A percentile compares a stretch with the other conserved stretches of the same genome.
phyloP scores from a whole-genome alignment of 2,888 invertebrate species.

The Idaea straminata region DNA sequence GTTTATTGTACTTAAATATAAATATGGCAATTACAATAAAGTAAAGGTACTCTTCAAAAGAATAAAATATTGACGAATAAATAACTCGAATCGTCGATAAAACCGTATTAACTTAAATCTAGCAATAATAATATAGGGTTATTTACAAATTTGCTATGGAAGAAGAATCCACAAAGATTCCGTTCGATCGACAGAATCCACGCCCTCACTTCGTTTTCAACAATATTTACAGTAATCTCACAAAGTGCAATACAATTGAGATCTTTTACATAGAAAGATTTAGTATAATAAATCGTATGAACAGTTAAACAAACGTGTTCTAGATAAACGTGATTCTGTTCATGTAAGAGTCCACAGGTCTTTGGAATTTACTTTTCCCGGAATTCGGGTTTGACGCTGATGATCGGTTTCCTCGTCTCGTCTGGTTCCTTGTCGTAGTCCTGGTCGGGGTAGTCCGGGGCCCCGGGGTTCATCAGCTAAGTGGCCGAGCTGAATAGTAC shows the following conservation, averaged over 20 bases:
- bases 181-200: slow-evolving; percentile 59
- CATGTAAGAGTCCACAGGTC: slow-evolving; percentile 33
- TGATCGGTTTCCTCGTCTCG: slow-evolving; percentile 73
- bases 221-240: slow-evolving; percentile 76
- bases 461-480: slow-evolving; percentile 76
- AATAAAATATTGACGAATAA: slow-evolving; percentile 75
- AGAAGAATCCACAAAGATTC: slow-evolving; percentile 62
- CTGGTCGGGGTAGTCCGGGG: slow-evolving; percentile 61
- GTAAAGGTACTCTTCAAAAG: slow-evolving; percentile 75
- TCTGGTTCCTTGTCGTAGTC: slow-evolving; percentile 61
- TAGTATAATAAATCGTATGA: slow-evolving; percentile 49
- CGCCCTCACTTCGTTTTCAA: slow-evolving; percentile 59
- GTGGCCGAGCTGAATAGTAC: slow-evolving; percentile 94
- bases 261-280: slow-evolving; percentile 55
- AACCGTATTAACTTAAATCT: slow-evolving; percentile 60
- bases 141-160: slow-evolving; percentile 80
- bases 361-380: slow-evolving; percentile 65
- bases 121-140: slow-evolving; percentile 62
- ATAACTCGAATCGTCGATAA: slow-evolving; percentile 72
- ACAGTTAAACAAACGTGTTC: slow-evolving; percentile 27
- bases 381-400: slow-evolving; percentile 79
- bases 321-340: slow-evolving; percentile 11
- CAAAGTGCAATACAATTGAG: slow-evolving; percentile 56
- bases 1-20: slow-evolving; percentile 67
- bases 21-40: slow-evolving; percentile 77